Percentiles rank a stretch among this genome's conserved stretches.
phyloP scores from a whole-genome alignment of 2,113 vertebrate genomes.

The Hippocampus guttulatus region DNA sequence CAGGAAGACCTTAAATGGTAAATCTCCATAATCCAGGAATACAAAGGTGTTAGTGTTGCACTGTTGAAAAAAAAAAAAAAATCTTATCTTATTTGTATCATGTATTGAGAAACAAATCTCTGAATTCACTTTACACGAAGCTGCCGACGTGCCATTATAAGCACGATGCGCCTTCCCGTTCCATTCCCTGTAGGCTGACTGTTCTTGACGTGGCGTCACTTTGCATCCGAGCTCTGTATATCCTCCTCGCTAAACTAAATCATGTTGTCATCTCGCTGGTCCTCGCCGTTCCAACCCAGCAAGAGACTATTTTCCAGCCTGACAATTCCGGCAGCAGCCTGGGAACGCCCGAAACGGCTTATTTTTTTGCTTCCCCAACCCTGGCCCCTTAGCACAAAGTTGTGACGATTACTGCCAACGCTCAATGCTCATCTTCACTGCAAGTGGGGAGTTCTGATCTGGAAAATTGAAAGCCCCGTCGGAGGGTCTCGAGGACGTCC shows the following conservation, averaged over 20 bases:
- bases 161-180: constrained; percentile 31
- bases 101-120: background rate
- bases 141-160: constrained; percentile 56
- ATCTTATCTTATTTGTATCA: background rate
- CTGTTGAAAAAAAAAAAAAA: too few relatives aligned
- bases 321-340: constrained; percentile 11
- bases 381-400: constrained; percentile 25
- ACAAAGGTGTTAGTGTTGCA: background rate
- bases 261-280: constrained; percentile 31
- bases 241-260: constrained; percentile 41
- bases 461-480: constrained; percentile 19
- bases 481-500: constrained; percentile 17
- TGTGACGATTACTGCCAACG: constrained; percentile 56
- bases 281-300: constrained; percentile 39
- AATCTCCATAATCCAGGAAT: too few relatives aligned
- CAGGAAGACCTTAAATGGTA: too few relatives aligned
- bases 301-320: constrained; percentile 40
- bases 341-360: constrained; percentile 37
- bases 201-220: constrained; percentile 52
- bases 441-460: constrained; percentile 30
- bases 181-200: constrained; percentile 40
- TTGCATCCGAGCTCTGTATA: constrained; percentile 37
- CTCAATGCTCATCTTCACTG: constrained; percentile 37
- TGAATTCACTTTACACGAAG: constrained; percentile 14
- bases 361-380: constrained; percentile 9